phyloP scores from a whole-genome alignment of 1,140 invertebrate genomes.

The Saccostrea echinata region DNA sequence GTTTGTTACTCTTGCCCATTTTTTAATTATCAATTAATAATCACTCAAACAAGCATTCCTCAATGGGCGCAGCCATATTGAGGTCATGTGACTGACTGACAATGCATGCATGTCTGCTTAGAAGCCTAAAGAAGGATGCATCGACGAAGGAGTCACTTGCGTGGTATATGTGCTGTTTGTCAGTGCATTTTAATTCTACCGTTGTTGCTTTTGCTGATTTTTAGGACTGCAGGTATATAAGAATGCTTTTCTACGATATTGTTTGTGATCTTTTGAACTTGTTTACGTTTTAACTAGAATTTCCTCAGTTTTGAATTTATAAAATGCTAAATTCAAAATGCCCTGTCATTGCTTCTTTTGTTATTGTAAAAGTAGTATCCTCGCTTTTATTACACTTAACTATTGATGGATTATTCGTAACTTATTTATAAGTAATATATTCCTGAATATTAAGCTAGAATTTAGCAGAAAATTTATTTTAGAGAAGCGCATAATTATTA shows the following conservation, averaged over 20 bases:
- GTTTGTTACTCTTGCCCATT: conserved; percentile 7
- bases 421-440: no score
- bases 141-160: neutral
- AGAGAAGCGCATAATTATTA: no score
- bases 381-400: no score
- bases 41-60: neutral
- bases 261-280: neutral
- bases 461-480: no score
- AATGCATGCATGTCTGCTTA: conserved; percentile 2
- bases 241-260: neutral
- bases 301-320: no score
- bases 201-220: neutral
- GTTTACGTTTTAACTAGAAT: no score
- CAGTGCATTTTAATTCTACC: neutral
- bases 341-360: no score
- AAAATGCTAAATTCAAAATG: no score
- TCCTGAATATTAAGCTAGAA: no score
- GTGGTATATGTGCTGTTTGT: neutral
- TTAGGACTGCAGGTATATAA: neutral
- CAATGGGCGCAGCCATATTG: conserved; percentile 20
- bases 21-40: no score
- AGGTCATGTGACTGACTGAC: conserved; percentile 11
- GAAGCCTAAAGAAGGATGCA: neutral
- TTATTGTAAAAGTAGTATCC: no score
- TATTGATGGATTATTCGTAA: no score